Evolutionary conservation across 2,888 invertebrate species (phyloP).

Genomic region (Pseudococcus jackbeardsleyi): DNA sequence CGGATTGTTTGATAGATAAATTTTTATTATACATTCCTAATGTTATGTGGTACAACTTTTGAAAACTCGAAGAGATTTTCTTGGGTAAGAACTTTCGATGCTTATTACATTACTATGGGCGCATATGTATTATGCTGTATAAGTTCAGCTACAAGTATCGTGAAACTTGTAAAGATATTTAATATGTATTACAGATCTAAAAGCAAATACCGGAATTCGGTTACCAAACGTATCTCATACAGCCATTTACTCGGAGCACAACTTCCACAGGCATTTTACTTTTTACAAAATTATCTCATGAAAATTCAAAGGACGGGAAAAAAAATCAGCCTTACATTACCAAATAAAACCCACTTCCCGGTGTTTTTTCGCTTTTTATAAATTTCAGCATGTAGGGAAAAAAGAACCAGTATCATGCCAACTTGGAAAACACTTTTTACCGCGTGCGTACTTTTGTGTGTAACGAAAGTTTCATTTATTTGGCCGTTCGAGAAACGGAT

Average conservation of each 20-base stretch:
- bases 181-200: neutral
- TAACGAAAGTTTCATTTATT: slow-evolving; percentile 52
- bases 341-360: neutral
- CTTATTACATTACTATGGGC: no score
- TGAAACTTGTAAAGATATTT: neutral
- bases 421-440: slow-evolving; percentile 38
- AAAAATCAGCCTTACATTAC: neutral
- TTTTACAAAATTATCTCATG: slow-evolving; percentile 5
- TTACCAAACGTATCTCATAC: neutral
- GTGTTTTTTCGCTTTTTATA: slow-evolving; percentile 6
- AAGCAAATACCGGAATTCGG: neutral
- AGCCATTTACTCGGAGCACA: neutral
- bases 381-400: neutral
- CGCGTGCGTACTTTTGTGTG: slow-evolving; percentile 3
- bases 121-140: no score
- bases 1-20: no score
- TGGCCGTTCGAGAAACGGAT: slow-evolving; percentile 41
- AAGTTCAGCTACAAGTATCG: neutral
- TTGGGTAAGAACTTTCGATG: no score
- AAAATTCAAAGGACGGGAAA: neutral
- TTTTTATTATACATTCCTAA: no score
- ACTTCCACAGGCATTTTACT: neutral
- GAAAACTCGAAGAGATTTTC: no score
- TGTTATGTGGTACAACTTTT: no score
- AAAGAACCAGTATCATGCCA: slow-evolving; percentile 24